phyloP scores from a whole-genome alignment of 2,888 invertebrate species.

The Sussaba pulchella region DNA sequence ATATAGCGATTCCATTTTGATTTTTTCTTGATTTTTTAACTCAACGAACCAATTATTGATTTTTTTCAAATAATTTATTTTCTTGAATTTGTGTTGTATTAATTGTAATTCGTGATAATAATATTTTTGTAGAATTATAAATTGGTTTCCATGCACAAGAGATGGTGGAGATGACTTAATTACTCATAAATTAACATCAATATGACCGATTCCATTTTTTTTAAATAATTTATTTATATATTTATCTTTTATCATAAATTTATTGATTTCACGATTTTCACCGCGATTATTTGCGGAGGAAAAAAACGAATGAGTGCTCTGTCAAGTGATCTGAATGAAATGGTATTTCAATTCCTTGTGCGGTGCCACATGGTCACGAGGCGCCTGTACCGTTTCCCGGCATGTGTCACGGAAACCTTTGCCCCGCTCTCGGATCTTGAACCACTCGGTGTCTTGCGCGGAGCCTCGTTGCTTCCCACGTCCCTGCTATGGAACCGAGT shows the following conservation, averaged over 20 bases:
- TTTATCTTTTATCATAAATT: neutral
- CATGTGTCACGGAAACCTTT: conserved; percentile 74
- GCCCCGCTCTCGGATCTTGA: conserved; percentile 24
- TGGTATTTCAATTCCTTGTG: conserved; percentile 49
- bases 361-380: conserved; percentile 71
- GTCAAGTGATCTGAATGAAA: conserved; percentile 8
- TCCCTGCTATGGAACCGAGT: conserved; percentile 64
- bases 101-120: too few species aligned
- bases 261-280: too few species aligned
- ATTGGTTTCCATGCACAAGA: too few species aligned
- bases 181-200: too few species aligned
- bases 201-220: too few species aligned
- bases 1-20: too few species aligned
- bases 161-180: too few species aligned
- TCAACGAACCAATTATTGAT: neutral
- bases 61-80: neutral
- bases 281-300: neutral
- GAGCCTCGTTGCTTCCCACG: conserved; percentile 80
- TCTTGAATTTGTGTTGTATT: neutral
- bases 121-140: too few species aligned
- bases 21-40: too few species aligned
- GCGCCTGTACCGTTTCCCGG: conserved; percentile 75
- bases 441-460: neutral
- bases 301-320: neutral
- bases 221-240: neutral